A percentile compares a stretch with the other conserved stretches of the same genome.
phyloP scores from a whole-genome alignment of 1,140 invertebrate genomes.

The Drosophila sulfurigaster region DNA sequence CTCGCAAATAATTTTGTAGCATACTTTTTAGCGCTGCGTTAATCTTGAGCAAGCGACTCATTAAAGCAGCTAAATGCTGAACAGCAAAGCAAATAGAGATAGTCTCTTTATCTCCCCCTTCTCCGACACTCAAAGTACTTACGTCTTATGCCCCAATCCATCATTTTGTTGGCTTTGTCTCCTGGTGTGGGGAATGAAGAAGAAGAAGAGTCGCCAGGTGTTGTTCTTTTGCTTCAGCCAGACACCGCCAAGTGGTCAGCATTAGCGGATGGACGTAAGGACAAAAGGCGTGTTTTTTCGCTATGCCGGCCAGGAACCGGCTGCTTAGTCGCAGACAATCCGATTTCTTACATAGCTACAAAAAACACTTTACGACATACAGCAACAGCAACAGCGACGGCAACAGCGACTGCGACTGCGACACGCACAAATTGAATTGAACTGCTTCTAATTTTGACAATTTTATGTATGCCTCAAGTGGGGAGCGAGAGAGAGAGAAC shows the following conservation, averaged over 20 bases:
- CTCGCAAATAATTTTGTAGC: slow-evolving; percentile 41
- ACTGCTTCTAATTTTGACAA: slow-evolving; percentile 79
- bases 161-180: slow-evolving; percentile 85
- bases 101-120: not conserved
- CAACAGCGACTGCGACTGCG: slow-evolving; percentile 2
- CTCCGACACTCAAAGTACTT: slow-evolving; percentile 85
- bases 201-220: slow-evolving; percentile 9
- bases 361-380: slow-evolving; percentile 52
- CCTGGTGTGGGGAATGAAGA: slow-evolving; percentile 8
- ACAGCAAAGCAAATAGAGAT: slow-evolving; percentile 9
- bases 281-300: not conserved
- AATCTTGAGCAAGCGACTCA: slow-evolving; percentile 22
- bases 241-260: slow-evolving; percentile 45
- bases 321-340: slow-evolving; percentile 10
- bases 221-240: slow-evolving; percentile 18
- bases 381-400: not conserved
- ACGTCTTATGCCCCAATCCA: slow-evolving; percentile 93
- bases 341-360: slow-evolving; percentile 25
- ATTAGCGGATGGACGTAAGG: slow-evolving; percentile 43
- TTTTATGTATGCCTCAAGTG: slow-evolving; percentile 74
- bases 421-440: slow-evolving; percentile 72
- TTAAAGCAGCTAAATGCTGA: slow-evolving; percentile 36
- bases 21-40: slow-evolving; percentile 49
- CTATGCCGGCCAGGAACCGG: slow-evolving; percentile 31
- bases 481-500: slow-evolving; percentile 21